These are phyloP conservation scores for Hylaeus anthracinus DNA, from an alignment of 1,140 invertebrate genomes.

Conservation along the genomic window DNA sequence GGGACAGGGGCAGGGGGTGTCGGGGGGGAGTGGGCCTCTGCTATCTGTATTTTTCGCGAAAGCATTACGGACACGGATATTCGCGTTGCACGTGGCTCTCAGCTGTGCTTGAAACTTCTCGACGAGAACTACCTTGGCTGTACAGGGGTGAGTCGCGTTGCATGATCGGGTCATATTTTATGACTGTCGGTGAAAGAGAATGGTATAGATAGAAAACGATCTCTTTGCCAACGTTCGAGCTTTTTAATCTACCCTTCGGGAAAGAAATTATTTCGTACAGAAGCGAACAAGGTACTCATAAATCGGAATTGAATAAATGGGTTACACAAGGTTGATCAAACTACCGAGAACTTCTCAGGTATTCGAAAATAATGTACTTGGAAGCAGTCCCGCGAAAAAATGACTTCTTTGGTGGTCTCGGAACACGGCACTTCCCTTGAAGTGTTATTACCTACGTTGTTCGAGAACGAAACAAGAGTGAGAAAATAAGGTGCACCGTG, in stretches of 20 bases:
- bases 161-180: no score
- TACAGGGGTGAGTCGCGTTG: no score
- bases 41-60: conserved; percentile 75
- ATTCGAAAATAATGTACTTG: not conserved
- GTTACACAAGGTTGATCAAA: not conserved
- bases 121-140: not conserved
- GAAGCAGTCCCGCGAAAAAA: not conserved
- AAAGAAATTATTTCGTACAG: no score
- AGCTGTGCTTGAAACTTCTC: conserved; percentile 47
- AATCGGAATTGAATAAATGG: not conserved
- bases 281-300: no score
- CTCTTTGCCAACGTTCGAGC: no score
- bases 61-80: conserved; percentile 70
- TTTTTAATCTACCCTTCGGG: no score
- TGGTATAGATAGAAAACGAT: no score
- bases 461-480: not conserved
- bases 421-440: not conserved
- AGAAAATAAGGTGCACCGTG: not conserved
- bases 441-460: not conserved
- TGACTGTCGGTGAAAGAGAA: no score
- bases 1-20: conserved; percentile 49
- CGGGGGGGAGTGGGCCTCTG: conserved; percentile 8
- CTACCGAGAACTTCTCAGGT: not conserved
- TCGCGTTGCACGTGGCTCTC: conserved; percentile 68
- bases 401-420: not conserved